phyloP scores from a whole-genome alignment of 2,113 vertebrate species.

The Microtus ochrogaster region DNA sequence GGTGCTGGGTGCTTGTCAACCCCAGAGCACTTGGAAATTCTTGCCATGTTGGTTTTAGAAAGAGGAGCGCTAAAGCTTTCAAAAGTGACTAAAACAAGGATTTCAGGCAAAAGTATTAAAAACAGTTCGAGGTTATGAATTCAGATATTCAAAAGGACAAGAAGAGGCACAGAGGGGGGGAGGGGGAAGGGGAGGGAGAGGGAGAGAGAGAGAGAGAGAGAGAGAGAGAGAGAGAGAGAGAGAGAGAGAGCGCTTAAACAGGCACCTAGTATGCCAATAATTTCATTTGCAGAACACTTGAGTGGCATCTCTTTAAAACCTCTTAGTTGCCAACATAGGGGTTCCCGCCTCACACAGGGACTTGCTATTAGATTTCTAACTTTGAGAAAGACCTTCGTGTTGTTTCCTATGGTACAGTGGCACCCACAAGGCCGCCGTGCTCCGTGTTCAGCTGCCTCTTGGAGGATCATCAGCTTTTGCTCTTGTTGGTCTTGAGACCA shows the following conservation, averaged over 20 bases:
- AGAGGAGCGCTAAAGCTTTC: neutral
- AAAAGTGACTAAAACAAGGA: neutral
- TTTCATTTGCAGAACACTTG: neutral
- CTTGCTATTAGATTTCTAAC: neutral
- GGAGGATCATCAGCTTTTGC: neutral
- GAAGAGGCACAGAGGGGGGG: neutral
- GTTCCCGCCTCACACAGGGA: neutral
- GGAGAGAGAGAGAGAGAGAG: too few species aligned
- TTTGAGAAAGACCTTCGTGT: neutral
- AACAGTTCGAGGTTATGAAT: neutral
- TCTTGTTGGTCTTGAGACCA: neutral
- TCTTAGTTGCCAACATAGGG: neutral
- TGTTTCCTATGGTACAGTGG: neutral
- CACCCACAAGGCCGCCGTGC: neutral
- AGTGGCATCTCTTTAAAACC: neutral
- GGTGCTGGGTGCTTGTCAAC: neutral
- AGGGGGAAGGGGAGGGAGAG: too few species aligned
- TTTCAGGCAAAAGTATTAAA: slow-evolving; percentile 13
- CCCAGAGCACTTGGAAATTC: neutral
- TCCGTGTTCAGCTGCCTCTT: neutral
- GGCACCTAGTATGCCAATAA: neutral
- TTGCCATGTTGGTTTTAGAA: slow-evolving; percentile 24
- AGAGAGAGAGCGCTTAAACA: neutral
- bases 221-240: too few species aligned
- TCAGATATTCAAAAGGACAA: slow-evolving; percentile 39